phyloP scores from a whole-genome alignment of 2,797 vertebrate genomes.

The Halcyon leucocephala region DNA sequence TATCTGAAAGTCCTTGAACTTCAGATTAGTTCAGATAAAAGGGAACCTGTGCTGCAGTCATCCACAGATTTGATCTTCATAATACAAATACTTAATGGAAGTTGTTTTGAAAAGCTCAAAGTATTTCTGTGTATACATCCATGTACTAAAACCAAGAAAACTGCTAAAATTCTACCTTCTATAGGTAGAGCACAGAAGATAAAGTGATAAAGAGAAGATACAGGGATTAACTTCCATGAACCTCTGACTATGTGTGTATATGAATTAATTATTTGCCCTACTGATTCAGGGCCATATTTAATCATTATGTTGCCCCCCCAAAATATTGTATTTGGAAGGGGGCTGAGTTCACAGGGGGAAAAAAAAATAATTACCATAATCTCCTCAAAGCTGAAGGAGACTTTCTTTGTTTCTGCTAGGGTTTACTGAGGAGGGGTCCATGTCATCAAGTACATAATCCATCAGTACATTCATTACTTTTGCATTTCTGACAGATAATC shows the following conservation, averaged over 20 bases:
- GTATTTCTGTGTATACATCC: background rate
- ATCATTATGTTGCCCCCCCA: background rate
- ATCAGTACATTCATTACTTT: background rate
- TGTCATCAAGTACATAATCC: background rate
- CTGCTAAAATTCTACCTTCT: background rate
- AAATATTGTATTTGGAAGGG: background rate
- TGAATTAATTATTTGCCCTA: background rate
- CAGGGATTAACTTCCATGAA: background rate
- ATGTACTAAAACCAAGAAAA: background rate
- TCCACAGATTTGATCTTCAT: background rate
- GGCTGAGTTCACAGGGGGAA: background rate
- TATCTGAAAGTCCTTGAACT: conserved; percentile 58
- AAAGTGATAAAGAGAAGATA: background rate
- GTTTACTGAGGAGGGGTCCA: background rate
- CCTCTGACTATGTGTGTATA: background rate
- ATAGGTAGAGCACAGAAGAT: background rate
- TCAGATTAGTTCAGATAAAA: conserved; percentile 33
- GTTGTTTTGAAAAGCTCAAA: background rate
- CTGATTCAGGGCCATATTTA: background rate
- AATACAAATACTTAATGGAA: background rate
- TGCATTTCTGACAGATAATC: background rate
- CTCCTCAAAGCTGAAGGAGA: background rate
- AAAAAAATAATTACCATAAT: background rate
- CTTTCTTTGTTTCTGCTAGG: background rate
- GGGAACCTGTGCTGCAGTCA: background rate